These are phyloP conservation scores for Nycteola revayana DNA, from an alignment of 2,888 invertebrate species.

Conservation along the genomic window DNA sequence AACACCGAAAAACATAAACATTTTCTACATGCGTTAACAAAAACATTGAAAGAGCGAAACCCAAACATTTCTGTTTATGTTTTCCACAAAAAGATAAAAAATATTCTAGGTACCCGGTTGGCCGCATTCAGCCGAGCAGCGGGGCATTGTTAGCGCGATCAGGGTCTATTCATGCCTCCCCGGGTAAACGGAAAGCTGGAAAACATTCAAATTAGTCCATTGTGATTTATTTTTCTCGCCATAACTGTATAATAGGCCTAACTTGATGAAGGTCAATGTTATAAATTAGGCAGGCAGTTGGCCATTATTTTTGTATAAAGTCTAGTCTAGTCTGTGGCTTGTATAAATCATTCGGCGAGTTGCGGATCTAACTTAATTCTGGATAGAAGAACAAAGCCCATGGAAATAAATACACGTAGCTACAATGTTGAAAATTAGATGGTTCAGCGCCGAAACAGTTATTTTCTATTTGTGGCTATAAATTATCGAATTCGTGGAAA, in stretches of 20 bases:
- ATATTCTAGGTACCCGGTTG: conserved; percentile 46
- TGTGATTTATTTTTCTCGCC: conserved; percentile 66
- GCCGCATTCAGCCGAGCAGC: conserved; percentile 51
- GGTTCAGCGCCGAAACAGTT: conserved; percentile 42
- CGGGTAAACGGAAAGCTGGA: conserved; percentile 57
- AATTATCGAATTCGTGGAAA: conserved; percentile 54
- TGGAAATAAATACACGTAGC: conserved; percentile 67
- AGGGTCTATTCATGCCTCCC: conserved; percentile 60
- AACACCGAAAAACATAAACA: conserved; percentile 39
- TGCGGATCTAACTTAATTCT: conserved; percentile 68
- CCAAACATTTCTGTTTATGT: conserved; percentile 66
- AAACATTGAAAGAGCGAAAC: conserved; percentile 62
- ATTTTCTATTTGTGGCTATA: conserved; percentile 52
- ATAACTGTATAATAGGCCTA: conserved; percentile 47
- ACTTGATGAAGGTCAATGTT: conserved; percentile 51
- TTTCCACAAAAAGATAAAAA: conserved; percentile 57
- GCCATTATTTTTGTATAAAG: conserved; percentile 3
- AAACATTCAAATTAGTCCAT: conserved; percentile 74
- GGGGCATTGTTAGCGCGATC: conserved; percentile 62
- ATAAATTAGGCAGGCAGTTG: conserved; percentile 3
- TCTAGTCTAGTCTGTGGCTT: conserved; percentile 43
- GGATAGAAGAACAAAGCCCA: conserved; percentile 77
- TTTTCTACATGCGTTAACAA: conserved; percentile 52
- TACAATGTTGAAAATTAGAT: conserved; percentile 54
- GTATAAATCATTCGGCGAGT: conserved; percentile 76